Evolutionary conservation across 1,140 invertebrate genomes (phyloP).

Genomic region (Goniozus legneri): DNA sequence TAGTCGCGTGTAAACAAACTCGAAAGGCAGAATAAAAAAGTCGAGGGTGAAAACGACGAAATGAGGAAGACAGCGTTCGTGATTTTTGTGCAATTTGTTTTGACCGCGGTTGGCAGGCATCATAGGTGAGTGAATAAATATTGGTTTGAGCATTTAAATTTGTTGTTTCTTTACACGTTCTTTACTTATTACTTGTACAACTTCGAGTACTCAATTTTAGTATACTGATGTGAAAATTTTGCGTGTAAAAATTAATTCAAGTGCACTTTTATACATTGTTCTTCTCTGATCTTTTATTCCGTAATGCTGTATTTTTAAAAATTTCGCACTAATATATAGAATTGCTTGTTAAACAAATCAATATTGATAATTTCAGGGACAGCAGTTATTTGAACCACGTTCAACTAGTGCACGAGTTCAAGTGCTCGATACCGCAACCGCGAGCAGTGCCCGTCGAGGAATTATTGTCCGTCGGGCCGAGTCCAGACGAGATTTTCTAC

Average conservation of each 20-base stretch:
- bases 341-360: background rate
- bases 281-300: background rate
- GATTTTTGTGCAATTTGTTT: conserved; percentile 13
- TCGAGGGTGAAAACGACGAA: too few species aligned
- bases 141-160: too few species aligned
- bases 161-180: too few species aligned
- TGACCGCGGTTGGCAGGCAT: conserved; percentile 17
- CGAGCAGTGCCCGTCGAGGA: conserved; percentile 40
- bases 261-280: background rate
- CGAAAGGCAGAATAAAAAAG: too few species aligned
- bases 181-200: too few species aligned
- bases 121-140: conserved; percentile 30
- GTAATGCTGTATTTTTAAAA: background rate
- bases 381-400: conserved; percentile 43
- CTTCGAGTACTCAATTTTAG: too few species aligned
- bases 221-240: too few species aligned
- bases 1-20: too few species aligned
- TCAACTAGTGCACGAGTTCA: conserved; percentile 42
- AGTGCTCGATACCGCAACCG: conserved; percentile 39
- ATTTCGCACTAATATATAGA: conserved; percentile 1
- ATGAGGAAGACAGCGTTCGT: too few species aligned
- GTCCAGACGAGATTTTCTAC: conserved; percentile 43
- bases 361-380: conserved; percentile 28
- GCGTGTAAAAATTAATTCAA: too few species aligned
- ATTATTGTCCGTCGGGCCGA: conserved; percentile 38